Conservation (phyloP, 2,888 invertebrate species). For the Brenthis hecate region DNA sequence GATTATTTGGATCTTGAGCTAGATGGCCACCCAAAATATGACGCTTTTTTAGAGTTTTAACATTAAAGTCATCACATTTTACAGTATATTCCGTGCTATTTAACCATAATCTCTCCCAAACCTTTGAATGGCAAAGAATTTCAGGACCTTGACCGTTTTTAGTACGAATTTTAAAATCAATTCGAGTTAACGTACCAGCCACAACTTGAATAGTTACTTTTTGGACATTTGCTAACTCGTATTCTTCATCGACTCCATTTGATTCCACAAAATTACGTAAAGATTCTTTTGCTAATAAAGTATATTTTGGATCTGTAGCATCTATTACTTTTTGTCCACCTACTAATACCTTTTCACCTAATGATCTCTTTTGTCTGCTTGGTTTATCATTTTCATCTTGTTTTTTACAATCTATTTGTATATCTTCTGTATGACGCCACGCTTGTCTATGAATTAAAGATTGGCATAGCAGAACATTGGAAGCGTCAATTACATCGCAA, state of each 20-base stretch:
- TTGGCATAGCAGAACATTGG: slow-evolving; percentile 32
- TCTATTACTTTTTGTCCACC: slow-evolving; percentile 41
- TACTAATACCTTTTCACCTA: slow-evolving; percentile 14
- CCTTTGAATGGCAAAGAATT: slow-evolving; percentile 63
- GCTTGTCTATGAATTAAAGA: slow-evolving; percentile 10
- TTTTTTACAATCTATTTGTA: slow-evolving; percentile 44
- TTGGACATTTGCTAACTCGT: slow-evolving; percentile 64
- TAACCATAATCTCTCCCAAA: slow-evolving; percentile 84
- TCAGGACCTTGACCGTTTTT: slow-evolving; percentile 49
- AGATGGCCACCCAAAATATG: slow-evolving; percentile 35
- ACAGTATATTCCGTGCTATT: slow-evolving; percentile 55
- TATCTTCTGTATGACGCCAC: slow-evolving; percentile 41
- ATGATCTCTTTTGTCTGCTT: slow-evolving; percentile 33
- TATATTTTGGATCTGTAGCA: slow-evolving; percentile 44
- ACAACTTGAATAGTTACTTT: slow-evolving; percentile 68
- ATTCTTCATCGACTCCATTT: slow-evolving; percentile 36
- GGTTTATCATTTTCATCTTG: slow-evolving; percentile 1
- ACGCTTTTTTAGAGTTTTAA: slow-evolving; percentile 30
- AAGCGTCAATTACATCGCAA: slow-evolving; percentile 43
- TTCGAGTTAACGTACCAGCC: slow-evolving; percentile 60
- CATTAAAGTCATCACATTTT: slow-evolving; percentile 36
- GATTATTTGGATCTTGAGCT: slow-evolving; percentile 44
- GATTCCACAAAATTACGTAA: slow-evolving; percentile 45
- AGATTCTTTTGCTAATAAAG: slow-evolving; percentile 47
- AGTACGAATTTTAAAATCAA: slow-evolving; percentile 57